Conservation (phyloP, 2,888 invertebrate genomes). For the Mythimna albipuncta region DNA sequence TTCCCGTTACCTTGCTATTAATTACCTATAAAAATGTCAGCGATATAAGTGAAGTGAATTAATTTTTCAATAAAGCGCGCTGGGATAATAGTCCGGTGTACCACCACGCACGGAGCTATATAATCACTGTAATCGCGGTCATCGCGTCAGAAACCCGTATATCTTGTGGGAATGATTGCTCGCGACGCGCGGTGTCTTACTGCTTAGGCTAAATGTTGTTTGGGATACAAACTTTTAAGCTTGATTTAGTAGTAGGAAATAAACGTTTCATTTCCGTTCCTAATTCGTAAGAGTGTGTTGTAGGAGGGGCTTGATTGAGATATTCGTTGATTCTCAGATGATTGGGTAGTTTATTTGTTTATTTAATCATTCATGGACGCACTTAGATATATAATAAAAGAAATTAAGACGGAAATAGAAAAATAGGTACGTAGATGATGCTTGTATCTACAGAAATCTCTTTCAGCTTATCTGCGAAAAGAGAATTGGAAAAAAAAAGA, state of each 20-base stretch:
- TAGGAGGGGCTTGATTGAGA: no score
- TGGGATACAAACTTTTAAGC: constrained; percentile 9
- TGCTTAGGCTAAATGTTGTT: constrained; percentile 16
- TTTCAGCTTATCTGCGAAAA: no score
- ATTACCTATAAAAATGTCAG: constrained; percentile 58
- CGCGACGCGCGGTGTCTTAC: constrained; percentile 35
- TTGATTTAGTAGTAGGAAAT: background rate
- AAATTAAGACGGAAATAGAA: no score
- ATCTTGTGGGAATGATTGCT: constrained; percentile 63
- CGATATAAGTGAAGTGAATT: constrained; percentile 49
- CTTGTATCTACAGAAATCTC: no score
- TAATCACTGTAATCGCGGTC: constrained; percentile 67
- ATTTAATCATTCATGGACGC: no score
- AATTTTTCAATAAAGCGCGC: constrained; percentile 57
- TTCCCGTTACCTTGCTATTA: constrained; percentile 40
- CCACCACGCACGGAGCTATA: constrained; percentile 49
- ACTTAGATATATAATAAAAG: no score
- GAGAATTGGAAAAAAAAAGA: no score
- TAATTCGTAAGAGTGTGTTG: no score
- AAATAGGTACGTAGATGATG: no score
- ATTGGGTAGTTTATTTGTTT: no score
- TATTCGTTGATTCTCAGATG: no score
- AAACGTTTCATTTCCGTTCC: no score
- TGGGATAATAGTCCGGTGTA: constrained; percentile 49
- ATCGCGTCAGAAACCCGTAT: constrained; percentile 66